Conservation (phyloP, 2,888 invertebrate species). For the Nymphalis polychloros region DNA sequence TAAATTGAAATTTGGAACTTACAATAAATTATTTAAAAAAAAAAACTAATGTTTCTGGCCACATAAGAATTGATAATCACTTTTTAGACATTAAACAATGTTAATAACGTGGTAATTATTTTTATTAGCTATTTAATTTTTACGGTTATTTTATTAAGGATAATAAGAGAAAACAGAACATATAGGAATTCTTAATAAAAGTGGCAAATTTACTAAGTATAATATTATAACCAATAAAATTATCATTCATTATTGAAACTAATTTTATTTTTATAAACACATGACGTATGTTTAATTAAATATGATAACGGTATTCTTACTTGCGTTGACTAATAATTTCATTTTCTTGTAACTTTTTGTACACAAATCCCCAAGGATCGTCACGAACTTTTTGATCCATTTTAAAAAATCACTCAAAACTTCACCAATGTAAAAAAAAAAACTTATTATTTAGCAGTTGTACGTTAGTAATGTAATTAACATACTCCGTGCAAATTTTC, state of each 20-base stretch:
- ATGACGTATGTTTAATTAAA: constrained; percentile 1
- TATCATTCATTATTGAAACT: neutral
- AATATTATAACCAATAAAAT: neutral
- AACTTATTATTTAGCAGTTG: neutral
- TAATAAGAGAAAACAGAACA: no score
- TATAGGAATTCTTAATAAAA: neutral
- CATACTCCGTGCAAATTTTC: constrained; percentile 47
- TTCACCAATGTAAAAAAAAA: constrained; percentile 3
- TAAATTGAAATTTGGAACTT: no score
- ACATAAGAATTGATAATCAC: no score
- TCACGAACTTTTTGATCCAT: constrained; percentile 53
- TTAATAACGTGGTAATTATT: no score
- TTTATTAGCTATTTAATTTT: no score
- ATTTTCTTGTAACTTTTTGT: constrained; percentile 66
- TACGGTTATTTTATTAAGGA: no score
- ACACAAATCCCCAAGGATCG: constrained; percentile 72
- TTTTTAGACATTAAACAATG: no score
- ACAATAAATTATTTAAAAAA: no score
- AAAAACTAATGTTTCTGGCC: no score
- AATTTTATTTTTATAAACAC: neutral
- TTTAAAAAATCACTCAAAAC: constrained; percentile 40
- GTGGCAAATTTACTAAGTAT: neutral
- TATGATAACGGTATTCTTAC: constrained; percentile 50
- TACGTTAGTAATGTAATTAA: neutral
- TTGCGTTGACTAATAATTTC: constrained; percentile 65